phyloP scores from a whole-genome alignment of 2,113 vertebrate species.

The Smithornis capensis region DNA sequence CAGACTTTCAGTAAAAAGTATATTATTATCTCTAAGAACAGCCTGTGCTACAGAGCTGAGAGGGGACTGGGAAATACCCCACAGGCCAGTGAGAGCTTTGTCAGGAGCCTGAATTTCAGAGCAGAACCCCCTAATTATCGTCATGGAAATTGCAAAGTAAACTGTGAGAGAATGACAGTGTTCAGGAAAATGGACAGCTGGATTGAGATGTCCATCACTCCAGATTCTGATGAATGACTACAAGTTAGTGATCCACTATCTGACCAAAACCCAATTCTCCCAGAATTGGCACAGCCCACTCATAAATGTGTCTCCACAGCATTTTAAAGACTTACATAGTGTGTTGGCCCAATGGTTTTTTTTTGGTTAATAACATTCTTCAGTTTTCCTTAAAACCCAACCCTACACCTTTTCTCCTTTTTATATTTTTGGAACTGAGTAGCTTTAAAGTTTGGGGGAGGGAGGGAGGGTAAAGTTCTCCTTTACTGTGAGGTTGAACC shows the following conservation, averaged over 20 bases:
- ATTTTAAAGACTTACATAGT: background rate
- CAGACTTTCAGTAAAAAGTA: constrained; percentile 1
- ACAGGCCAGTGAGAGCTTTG: background rate
- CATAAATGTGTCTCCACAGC: accelerated
- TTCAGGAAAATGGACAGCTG: background rate
- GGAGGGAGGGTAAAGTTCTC: background rate
- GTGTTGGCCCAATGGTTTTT: background rate
- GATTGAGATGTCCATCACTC: background rate
- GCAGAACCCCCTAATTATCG: constrained; percentile 46
- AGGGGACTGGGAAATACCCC: constrained; percentile 31
- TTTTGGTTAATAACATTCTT: background rate
- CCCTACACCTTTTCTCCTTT: background rate
- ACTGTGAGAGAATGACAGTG: background rate
- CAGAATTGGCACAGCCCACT: background rate
- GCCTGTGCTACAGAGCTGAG: background rate
- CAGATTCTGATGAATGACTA: background rate
- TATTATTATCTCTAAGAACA: constrained; percentile 61
- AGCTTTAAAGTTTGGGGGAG: background rate
- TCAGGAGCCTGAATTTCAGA: background rate
- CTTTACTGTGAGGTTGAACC: constrained; percentile 40
- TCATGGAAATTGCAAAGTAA: constrained; percentile 16
- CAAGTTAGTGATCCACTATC: background rate
- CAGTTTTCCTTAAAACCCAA: background rate
- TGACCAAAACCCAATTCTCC: background rate
- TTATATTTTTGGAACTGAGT: background rate